Base-by-base conservation (phyloP, 2,113 vertebrate species). In the Tragelaphus scriptus region DNA sequence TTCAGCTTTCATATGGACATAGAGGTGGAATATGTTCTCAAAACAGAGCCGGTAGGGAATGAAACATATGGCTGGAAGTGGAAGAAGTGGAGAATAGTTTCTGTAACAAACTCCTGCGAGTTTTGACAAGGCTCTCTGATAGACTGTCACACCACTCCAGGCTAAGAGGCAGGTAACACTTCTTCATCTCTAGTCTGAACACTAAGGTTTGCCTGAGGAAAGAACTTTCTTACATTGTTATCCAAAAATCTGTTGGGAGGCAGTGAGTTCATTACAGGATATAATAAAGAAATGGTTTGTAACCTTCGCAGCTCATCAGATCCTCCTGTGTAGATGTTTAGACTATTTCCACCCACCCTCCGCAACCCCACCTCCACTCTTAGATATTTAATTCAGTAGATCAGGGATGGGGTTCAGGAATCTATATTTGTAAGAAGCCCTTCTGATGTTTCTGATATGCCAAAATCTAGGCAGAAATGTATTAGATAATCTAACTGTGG, bases 41-140 rank as follows among this genome's bases (percentile, higher is more conserved):
- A 88, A 93, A 85, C 30, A 3, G 49, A 97, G 94, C 90, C 88
- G 82, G 85, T 87, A 91, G 90, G 87, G 96, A 98, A 98, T 92
- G 51, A 97, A 97, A 97, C 92, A 98, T 81, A 98, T 98, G 96
- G 95, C 88, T 95, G 68, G 91, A 94, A 95, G 93, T 91, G n/a
- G 86, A 95, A 97, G 93, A 91, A 80, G 77, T 58, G 68, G 91
- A 91, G 91, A 85, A 93, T 95, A 44, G 28, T 96, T 98, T 97
- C 55, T 89, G 7, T 94, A 93, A 98, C 89, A 97, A 96, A 95
- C 25, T 15, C 81, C 71, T 88, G 84, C 0, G 23, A 91, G 68
- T 98, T 98, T 96, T 97, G 97, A 97, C 95, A 95, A 97, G 96
- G 26, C 53, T 95, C 16, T 95, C 61, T 97, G 84, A 90, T 85